Evolutionary conservation across 2,888 invertebrate genomes (phyloP), one percentile per base, ranked within the genome.

Genomic region (Erebia epiphron): DNA sequence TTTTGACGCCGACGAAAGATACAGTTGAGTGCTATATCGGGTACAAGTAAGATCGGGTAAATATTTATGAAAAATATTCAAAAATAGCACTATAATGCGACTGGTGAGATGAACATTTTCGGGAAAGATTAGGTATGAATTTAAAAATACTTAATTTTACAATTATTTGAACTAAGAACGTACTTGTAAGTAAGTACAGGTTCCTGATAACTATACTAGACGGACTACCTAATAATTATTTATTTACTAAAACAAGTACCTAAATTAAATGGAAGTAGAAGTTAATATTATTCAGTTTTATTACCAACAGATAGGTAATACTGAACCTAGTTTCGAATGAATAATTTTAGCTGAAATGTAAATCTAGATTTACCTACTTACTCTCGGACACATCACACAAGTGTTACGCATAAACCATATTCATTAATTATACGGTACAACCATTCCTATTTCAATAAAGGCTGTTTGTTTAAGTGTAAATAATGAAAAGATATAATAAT

Each of bases 41-140:
- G 35, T 35, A 35, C 35, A 35, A 35, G 35, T 35, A 35, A 35
- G 35, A 35, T 35, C 0, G 35, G 46, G 14, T 66, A 66, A 66
- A 66, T 66, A 66, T 66, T 66, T 66, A 56, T 56, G 14, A 66
- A 16, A 64, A 64, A 64, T 41, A 5, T 41, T 54, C 49, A n/a
- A 63, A 49, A 63, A 50, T 49, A 63, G 54, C 10, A 16, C 11
- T 18, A 18, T 52, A 52, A 18, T 54, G 18, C 10, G 16, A 16
- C 14, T 8, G 11, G 18, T 1, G 26, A 26, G 14, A 57, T 57
- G 56, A 14, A 57, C 26, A 18, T 9, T 52, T 52, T 52, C 1
- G 16, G 8, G 7, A 54, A 10, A 16, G n/a, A n/a, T 50, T 50
- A n/a, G 7, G n/a, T n/a, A 16, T 8, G 14, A 7, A n/a, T 9